A percentile compares a stretch with the other conserved stretches of the same genome.
These are phyloP conservation scores for Gari tellinella DNA, from an alignment of 2,888 invertebrate species.

Conservation along the genomic window DNA sequence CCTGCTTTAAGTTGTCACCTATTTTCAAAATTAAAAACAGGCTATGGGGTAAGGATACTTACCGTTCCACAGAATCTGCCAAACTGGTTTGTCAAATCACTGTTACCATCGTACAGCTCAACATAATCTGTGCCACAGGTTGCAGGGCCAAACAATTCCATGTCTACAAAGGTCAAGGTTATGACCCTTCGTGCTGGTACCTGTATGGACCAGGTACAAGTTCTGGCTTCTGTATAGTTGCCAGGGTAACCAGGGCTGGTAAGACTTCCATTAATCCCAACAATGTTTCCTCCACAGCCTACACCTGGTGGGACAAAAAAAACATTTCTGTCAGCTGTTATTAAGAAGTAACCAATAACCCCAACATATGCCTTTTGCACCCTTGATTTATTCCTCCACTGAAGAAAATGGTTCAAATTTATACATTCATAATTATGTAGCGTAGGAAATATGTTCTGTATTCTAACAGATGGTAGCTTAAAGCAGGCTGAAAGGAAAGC, in stretches of 20 bases:
- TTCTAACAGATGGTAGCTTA: no score
- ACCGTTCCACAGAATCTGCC: slow-evolving; percentile 71
- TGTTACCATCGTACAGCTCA: slow-evolving; percentile 64
- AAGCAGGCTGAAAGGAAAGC: no score
- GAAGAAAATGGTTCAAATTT: no score
- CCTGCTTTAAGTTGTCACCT: no score
- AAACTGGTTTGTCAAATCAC: slow-evolving; percentile 45
- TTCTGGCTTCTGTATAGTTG: slow-evolving; percentile 91
- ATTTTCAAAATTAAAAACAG: no score
- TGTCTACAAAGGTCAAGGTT: slow-evolving; percentile 88
- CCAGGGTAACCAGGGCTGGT: slow-evolving; percentile 94
- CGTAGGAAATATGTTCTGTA: no score
- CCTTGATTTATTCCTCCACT: no score
- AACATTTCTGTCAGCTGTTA: background rate
- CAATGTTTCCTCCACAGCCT: slow-evolving; percentile 88
- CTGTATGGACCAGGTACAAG: slow-evolving; percentile 91
- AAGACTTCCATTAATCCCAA: slow-evolving; percentile 89
- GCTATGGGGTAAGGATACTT: no score
- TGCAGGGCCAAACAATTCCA: slow-evolving; percentile 55
- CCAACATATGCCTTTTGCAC: no score
- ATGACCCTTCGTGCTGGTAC: slow-evolving; percentile 90
- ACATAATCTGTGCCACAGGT: slow-evolving; percentile 72
- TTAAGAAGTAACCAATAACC: no score
- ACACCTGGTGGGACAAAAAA: slow-evolving; percentile 58
- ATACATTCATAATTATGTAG: no score